A percentile compares a stretch with the other conserved stretches of the same genome.
These are phyloP conservation scores for Parotia lawesii DNA, from an alignment of 2,113 vertebrate species.

Conservation along the genomic window DNA sequence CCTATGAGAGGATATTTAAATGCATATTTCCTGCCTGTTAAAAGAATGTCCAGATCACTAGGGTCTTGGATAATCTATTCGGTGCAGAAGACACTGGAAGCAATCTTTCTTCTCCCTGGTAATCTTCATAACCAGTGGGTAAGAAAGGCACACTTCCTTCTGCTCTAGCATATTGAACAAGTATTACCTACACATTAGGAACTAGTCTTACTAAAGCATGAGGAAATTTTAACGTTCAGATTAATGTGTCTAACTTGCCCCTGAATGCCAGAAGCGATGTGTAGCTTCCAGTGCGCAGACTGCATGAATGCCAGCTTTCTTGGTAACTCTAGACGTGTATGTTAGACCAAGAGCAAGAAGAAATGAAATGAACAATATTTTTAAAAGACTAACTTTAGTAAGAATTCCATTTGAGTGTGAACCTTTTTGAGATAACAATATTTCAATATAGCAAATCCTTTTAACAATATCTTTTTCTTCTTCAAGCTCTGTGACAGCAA, in stretches of 20 bases:
- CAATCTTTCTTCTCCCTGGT: not conserved
- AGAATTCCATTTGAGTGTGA: not conserved
- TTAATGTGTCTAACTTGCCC: not conserved
- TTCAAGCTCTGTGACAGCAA: constrained; percentile 64
- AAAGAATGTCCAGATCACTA: not conserved
- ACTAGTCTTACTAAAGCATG: not conserved
- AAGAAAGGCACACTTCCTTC: not conserved
- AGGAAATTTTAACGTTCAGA: not conserved
- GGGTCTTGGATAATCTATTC: not conserved
- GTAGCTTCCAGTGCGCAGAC: not conserved
- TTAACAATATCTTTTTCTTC: not conserved
- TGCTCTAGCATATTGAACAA: not conserved
- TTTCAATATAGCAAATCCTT: not conserved
- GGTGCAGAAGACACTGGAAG: not conserved
- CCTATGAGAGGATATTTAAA: not conserved
- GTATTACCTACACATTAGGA: not conserved
- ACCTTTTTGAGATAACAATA: not conserved
- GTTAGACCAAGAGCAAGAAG: not conserved
- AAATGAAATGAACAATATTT: not conserved
- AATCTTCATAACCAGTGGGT: not conserved
- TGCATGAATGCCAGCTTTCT: not conserved
- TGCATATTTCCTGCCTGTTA: not conserved
- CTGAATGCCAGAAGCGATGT: not conserved
- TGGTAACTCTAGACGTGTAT: not conserved
- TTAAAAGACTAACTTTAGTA: not conserved